Base-by-base conservation (phyloP, 2,113 vertebrate genomes). In the Sphaerodactylus townsendi region DNA sequence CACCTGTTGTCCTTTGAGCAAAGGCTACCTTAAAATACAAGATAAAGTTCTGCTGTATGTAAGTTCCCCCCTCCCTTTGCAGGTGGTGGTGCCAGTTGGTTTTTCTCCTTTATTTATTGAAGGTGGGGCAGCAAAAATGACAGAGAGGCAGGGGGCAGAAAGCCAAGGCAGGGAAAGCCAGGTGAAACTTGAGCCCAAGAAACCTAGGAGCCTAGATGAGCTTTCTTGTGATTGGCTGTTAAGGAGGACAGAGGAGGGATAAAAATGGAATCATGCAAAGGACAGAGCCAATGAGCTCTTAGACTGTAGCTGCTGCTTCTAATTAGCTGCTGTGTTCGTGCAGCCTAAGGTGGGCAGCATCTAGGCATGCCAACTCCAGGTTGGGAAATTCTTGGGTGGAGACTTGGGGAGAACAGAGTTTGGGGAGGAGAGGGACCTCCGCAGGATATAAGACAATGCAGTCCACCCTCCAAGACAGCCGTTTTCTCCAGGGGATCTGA, bases 1-100 rank as follows among this genome's bases (percentile, higher is more conserved):
- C 95, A 96, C 92, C 95, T 96, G 96, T 96, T 96, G 95, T 96
- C 95, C 94, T 95, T 96, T 95, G 93, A 93, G 94, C 92, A 95
- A 95, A 96, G 92, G 93, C 93, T 92, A 90, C 91, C 84, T 89
- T 92, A 87, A 90, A 89, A 91, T 92, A 77, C 86, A 89, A 92
- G 90, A 90, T 86, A 93, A 90, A 96, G 95, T 97, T 95, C 89
- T 94, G 87, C 93, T 93, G 96, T 95, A 95, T 87, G 23, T 68
- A 65, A 5, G 19, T 79, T 95, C 92, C 94, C 89, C 95, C 94
- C 94, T 96, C 96, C 95, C 91, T 95, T 92, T 90, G 90, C 93
- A 94, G 94, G 91, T 93, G 94, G 91, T 93, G 37, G 93, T 95
- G 95, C 95, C 94, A 94, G 94, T 90, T 94, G 89, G 81, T 48